Evolutionary conservation across 2,888 invertebrate species (phyloP).

Genomic region (Teleiodes luculella): DNA sequence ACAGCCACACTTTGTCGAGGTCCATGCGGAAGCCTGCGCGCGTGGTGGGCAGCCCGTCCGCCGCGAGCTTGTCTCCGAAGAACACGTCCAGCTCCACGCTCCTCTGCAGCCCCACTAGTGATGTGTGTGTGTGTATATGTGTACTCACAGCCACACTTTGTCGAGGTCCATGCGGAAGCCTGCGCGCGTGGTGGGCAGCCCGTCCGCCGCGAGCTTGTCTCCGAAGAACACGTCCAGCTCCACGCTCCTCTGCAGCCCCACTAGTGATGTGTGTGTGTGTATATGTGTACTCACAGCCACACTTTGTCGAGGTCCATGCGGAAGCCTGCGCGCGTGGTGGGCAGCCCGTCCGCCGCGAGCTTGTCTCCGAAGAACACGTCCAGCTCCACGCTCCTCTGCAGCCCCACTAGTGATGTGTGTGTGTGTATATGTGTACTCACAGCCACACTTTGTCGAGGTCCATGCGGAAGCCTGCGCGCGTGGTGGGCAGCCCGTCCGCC

Average conservation of each 20-base stretch:
- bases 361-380: too few relatives aligned
- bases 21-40: not conserved
- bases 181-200: not conserved
- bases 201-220: too few relatives aligned
- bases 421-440: slow-evolving; percentile 48
- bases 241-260: too few relatives aligned
- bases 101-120: too few relatives aligned
- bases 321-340: not conserved
- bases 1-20: not conserved
- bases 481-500: slow-evolving; percentile 44
- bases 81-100: too few relatives aligned
- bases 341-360: too few relatives aligned
- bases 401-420: too few relatives aligned
- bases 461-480: slow-evolving; percentile 69
- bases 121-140: too few relatives aligned
- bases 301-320: not conserved
- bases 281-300: not conserved
- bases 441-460: slow-evolving; percentile 70
- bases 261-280: too few relatives aligned
- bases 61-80: too few relatives aligned
- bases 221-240: too few relatives aligned
- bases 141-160: not conserved
- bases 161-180: not conserved
- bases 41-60: not conserved
- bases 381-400: too few relatives aligned